phyloP scores from a whole-genome alignment of 2,888 invertebrate genomes.

The Mythimna vitellina region DNA sequence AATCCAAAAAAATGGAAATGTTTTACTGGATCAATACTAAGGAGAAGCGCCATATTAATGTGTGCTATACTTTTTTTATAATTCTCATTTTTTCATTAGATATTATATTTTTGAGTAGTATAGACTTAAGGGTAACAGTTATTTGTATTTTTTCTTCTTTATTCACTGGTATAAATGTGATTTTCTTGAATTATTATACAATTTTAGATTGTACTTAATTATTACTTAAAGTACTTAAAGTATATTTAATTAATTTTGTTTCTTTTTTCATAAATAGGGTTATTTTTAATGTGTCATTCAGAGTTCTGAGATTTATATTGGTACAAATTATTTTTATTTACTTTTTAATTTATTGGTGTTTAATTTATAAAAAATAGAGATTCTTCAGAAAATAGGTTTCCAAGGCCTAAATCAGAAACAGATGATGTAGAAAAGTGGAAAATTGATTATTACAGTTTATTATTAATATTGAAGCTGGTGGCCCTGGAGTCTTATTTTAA shows the following conservation, averaged over 20 bases:
- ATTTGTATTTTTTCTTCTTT: neutral
- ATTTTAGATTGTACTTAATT: conserved; percentile 56
- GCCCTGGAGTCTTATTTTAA: conserved; percentile 16
- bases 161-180: conserved; percentile 23
- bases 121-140: conserved; percentile 17
- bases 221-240: conserved; percentile 8
- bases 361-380: neutral
- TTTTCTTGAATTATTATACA: conserved; percentile 32
- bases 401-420: neutral
- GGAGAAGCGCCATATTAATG: conserved; percentile 20
- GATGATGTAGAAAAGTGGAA: neutral
- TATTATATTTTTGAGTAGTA: conserved; percentile 4
- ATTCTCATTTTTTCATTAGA: neutral
- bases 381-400: neutral
- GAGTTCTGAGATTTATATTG: conserved; percentile 34
- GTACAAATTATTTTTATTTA: conserved; percentile 52
- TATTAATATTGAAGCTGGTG: neutral
- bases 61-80: conserved; percentile 29
- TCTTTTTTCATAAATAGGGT: conserved; percentile 10
- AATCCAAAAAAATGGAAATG: neutral
- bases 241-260: neutral
- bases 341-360: conserved; percentile 26
- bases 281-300: conserved; percentile 44
- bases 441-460: neutral
- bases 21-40: conserved; percentile 7